Evolutionary conservation across 2,888 invertebrate genomes (phyloP), one percentile per base, ranked within the genome.

Genomic region (Platycheirus albimanus): DNA sequence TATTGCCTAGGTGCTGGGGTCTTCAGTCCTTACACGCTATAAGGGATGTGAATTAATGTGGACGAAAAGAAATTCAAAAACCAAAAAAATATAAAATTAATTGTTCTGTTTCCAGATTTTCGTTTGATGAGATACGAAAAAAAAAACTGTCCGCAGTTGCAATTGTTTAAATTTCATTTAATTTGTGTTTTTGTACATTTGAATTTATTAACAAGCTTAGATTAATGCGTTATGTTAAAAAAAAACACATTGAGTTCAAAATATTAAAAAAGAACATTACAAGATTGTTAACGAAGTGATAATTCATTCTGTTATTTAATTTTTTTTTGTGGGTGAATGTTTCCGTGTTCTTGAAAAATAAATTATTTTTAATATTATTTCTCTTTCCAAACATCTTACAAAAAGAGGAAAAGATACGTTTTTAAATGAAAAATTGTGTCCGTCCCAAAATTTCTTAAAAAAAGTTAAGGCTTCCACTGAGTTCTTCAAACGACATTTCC

Each of bases 161-260:
- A 75, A 36, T 58, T 30, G 64, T 64, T 75, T 78, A 45, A 47
- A 45, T 74, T 69, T 45, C 47, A 47, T 54, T 80, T 36, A 49
- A 17, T 43, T 41, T n/a, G n/a, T 10, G 33, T 41, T 19, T 54
- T 56, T 41, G 17, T 24, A 15, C 38, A 10, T 20, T 15, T 1
- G 10, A 38, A 13, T 38, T 38, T 24, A 38, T 54, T 38, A 20
- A 54, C 36, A 54, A 2, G n/a, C 2, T 17, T 17, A 41, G 38
- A 38, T 20, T 56, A 24, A 56, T 56, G 56, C 10, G 38, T 56
- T 56, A 10, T 24, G 38, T 56, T n/a, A 24, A 24, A 11, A 56
- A 15, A 24, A 56, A 7, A n/a, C 20, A 19, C 19, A 36, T 54
- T 19, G 19, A 1, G 10, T 24, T 41, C 1, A 8, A 41, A 56